Evolutionary conservation across 2,888 invertebrate species (phyloP).

Genomic region (Dione juno): DNA sequence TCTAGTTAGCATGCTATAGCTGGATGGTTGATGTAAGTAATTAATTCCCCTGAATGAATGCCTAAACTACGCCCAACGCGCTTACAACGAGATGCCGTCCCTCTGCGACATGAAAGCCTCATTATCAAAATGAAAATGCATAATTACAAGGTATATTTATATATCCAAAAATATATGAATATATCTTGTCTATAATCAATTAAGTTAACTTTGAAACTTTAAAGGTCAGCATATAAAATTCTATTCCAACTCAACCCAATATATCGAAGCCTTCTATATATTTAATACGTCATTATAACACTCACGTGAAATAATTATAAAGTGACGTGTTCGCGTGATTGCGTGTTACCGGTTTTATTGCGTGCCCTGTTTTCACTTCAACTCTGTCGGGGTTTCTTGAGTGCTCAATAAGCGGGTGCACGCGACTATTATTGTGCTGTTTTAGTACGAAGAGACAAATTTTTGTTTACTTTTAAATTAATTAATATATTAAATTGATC

Average conservation of each 20-base stretch:
- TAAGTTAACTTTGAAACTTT: not conserved
- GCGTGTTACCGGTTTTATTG: constrained; percentile 65
- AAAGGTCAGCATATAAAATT: constrained; percentile 1
- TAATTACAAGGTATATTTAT: too few species aligned
- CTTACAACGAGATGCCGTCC: too few species aligned
- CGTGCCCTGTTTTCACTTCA: constrained; percentile 73
- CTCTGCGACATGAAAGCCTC: too few species aligned
- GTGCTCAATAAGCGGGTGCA: constrained; percentile 72
- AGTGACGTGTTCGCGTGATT: constrained; percentile 66
- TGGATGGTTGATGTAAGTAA: too few species aligned
- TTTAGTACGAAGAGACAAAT: constrained; percentile 33
- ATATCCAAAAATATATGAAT: too few species aligned
- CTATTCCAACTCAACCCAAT: not conserved
- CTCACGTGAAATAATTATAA: constrained; percentile 51
- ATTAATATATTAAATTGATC: too few species aligned
- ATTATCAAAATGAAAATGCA: too few species aligned
- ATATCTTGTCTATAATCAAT: not conserved
- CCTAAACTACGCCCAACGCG: too few species aligned
- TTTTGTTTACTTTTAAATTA: too few species aligned
- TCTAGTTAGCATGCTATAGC: too few species aligned
- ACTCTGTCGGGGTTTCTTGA: constrained; percentile 66
- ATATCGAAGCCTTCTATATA: not conserved
- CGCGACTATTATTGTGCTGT: constrained; percentile 48
- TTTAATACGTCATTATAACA: constrained; percentile 39
- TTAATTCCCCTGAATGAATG: too few species aligned